Conservation (phyloP, 1,140 invertebrate species). For the Ips typographus region DNA sequence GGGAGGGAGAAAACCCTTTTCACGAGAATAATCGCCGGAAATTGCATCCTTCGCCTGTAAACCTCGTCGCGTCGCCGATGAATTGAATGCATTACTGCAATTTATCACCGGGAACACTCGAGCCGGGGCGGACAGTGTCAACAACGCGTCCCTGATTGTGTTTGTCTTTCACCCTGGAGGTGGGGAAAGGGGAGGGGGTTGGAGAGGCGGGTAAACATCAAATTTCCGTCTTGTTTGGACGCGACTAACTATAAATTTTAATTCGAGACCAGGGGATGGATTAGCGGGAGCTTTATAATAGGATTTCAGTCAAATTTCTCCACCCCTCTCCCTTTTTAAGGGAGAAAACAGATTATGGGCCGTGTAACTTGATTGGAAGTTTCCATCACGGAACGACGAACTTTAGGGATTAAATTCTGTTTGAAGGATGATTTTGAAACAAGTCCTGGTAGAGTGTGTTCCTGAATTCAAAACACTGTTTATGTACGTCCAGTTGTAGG, state of each 20-base stretch:
- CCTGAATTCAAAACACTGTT: no score
- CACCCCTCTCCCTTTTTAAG: background rate
- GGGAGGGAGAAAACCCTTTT: background rate
- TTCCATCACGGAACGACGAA: no score
- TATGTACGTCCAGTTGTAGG: no score
- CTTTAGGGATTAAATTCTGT: no score
- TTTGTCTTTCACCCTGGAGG: conserved; percentile 24
- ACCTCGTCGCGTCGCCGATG: conserved; percentile 17
- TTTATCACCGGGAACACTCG: conserved; percentile 24
- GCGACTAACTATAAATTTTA: background rate
- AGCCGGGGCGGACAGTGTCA: conserved; percentile 21
- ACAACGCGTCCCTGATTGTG: conserved; percentile 32
- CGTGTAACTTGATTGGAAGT: no score
- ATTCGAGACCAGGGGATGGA: background rate
- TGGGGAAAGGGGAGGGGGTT: conserved; percentile 3
- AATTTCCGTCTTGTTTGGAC: conserved; percentile 16
- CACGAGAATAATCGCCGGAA: conserved; percentile 18
- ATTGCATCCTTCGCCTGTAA: conserved; percentile 20
- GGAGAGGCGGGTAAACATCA: background rate
- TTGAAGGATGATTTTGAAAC: no score
- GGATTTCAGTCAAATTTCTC: background rate
- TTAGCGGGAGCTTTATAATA: background rate
- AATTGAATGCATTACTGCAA: conserved; percentile 30
- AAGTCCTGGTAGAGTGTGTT: no score
- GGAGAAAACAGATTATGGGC: no score